Evolutionary conservation across 30 jellyfish, hydroid and myxozoan species (phyloP).

Genomic region (Pseudorhiza aurosa): DNA sequence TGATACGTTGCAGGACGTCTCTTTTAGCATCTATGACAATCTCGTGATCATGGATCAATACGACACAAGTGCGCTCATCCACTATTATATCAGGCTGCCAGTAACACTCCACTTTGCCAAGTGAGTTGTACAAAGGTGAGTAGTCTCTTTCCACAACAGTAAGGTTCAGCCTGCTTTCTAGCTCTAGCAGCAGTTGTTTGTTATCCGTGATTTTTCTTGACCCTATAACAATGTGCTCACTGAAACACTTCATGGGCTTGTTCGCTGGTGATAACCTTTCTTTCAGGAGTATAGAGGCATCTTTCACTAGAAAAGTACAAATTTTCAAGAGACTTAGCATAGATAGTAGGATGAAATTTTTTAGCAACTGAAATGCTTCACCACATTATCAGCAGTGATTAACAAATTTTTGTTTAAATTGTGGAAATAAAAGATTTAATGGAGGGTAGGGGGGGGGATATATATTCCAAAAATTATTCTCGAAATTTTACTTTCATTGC

Average conservation of each 20-base stretch:
- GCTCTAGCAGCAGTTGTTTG: slow-evolving; percentile 60
- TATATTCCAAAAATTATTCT: no score
- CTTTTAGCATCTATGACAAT: not conserved
- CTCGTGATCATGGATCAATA: slow-evolving; percentile 25
- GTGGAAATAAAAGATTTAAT: no score
- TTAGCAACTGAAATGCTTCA: no score
- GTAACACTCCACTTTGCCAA: not conserved
- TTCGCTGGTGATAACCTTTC: not conserved
- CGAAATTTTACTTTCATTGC: no score
- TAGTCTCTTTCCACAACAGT: slow-evolving; percentile 59
- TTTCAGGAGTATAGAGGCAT: not conserved
- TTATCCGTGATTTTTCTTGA: slow-evolving; percentile 44
- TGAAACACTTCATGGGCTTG: slow-evolving; percentile 56
- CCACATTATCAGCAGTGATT: no score
- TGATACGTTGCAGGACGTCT: not conserved
- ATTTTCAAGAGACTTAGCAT: not conserved
- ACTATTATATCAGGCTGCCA: slow-evolving; percentile 78
- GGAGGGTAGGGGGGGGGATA: no score
- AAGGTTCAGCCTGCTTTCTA: slow-evolving; percentile 64
- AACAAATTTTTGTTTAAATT: no score
- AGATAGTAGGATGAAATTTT: no score
- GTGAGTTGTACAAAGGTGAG: not conserved
- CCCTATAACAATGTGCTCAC: slow-evolving; percentile 72
- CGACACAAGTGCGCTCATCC: slow-evolving; percentile 71
- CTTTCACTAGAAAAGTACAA: not conserved